Conservation (phyloP, 2,888 invertebrate genomes). For the Rhopalosiphum nymphaeae region DNA sequence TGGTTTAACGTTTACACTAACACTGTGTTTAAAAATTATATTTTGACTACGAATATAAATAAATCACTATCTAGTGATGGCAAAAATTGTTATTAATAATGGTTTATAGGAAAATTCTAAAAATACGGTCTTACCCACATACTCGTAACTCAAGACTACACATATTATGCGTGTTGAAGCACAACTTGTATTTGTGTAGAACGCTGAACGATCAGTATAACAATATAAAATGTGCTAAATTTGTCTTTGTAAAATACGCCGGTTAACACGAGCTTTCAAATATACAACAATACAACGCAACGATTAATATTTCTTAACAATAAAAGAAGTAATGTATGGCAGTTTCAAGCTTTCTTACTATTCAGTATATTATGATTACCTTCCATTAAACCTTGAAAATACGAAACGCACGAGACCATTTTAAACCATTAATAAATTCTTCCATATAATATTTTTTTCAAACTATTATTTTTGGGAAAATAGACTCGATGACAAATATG, state of each 20-base stretch:
- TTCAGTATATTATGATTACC: conserved; percentile 15
- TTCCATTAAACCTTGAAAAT: conserved; percentile 36
- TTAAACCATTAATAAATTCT: conserved; percentile 13
- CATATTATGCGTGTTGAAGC: not conserved
- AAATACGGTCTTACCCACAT: not conserved
- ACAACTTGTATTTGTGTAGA: not conserved
- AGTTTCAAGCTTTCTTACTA: not conserved
- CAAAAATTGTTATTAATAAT: not conserved
- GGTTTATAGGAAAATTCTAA: not conserved
- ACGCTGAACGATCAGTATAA: conserved; percentile 2
- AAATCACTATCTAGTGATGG: not conserved
- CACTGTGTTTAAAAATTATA: not conserved
- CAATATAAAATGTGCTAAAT: not conserved
- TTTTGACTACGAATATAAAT: not conserved
- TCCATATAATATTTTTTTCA: not conserved
- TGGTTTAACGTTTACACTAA: not conserved
- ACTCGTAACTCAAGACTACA: not conserved
- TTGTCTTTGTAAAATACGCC: not conserved
- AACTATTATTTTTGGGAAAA: not conserved
- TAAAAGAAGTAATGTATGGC: conserved; percentile 22
- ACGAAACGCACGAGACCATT: not conserved
- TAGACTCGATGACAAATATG: not conserved
- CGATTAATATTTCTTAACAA: conserved; percentile 57
- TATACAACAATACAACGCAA: conserved; percentile 12
- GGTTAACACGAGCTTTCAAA: conserved; percentile 11